Evolutionary conservation across 2,797 vertebrate genomes (phyloP), one percentile per base, ranked within the genome.

Genomic region (Cetoscarus ocellatus): DNA sequence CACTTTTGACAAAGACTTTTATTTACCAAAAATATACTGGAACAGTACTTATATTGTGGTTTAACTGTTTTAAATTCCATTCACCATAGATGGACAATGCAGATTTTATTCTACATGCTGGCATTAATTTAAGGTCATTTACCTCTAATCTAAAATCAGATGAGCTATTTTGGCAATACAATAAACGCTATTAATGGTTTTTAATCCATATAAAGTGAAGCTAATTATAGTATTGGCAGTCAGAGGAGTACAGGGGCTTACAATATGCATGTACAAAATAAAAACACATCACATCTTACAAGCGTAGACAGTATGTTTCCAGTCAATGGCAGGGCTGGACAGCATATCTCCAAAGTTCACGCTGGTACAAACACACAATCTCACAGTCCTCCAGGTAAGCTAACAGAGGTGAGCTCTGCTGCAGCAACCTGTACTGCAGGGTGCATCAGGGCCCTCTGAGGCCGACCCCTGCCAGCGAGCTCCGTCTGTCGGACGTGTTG

Each of bases 401-500:
- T 59, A 74, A 39, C 67, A 57, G 54, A 74, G 49, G 65, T 52
- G 70, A 71, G 75, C 43, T 34, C 47, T n/a, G 67, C 71, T 59
- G 14, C 34, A 67, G 60, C 88, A 86, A 84, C 84, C 85, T 72
- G 77, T 58, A 49, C 11, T 73, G 65, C 72, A 52, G 67, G 67
- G 65, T 68, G 75, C 73, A 47, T 40, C 35, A 52, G 61, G 79
- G 75, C 73, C 82, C 72, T 67, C 73, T 54, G 75, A 72, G 78
- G 84, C 73, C 63, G 71, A 79, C 79, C 77, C 57, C 84, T 77
- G 82, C 85, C 83, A 72, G 82, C 59, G 42, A 85, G 87, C 82
- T 84, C 84, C 17, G 71, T 77, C 86, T 67, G 73, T 80, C 73
- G 86, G 91, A 90, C 82, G 72, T 95, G 93, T 95, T 95, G 94